These are phyloP conservation scores for Scomber scombrus DNA, from an alignment of 2,113 vertebrate species.

Conservation along the genomic window DNA sequence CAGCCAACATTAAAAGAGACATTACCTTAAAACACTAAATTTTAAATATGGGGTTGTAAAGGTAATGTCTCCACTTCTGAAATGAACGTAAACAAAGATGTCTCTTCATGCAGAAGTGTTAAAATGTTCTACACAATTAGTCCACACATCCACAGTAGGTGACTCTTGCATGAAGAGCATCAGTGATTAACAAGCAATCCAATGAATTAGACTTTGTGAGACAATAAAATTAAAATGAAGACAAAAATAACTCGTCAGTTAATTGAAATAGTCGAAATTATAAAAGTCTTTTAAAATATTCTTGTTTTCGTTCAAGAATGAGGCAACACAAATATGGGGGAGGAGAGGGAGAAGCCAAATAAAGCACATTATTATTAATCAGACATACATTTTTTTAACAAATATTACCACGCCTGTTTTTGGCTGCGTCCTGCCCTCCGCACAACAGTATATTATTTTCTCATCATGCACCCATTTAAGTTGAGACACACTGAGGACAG, in stretches of 20 bases:
- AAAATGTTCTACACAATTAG: constrained; percentile 43
- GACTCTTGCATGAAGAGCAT: constrained; percentile 61
- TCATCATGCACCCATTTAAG: constrained; percentile 61
- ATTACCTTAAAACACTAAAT: constrained; percentile 37
- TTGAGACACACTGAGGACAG: constrained; percentile 44
- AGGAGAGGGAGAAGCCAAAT: constrained; percentile 52
- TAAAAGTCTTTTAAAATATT: not conserved
- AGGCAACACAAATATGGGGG: constrained; percentile 22
- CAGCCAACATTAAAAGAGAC: constrained; percentile 46
- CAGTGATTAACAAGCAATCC: constrained; percentile 53
- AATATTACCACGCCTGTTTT: constrained; percentile 29
- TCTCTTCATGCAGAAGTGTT: constrained; percentile 67
- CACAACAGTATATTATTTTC: not conserved
- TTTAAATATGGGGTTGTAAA: constrained; percentile 38
- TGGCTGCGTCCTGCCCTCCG: constrained; percentile 37
- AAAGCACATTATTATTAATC: not conserved
- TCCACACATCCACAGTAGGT: constrained; percentile 36
- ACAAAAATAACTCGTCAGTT: constrained; percentile 17
- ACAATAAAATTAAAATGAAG: constrained; percentile 39
- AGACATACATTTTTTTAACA: constrained; percentile 5
- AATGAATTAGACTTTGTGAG: constrained; percentile 47
- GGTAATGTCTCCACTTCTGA: constrained; percentile 47
- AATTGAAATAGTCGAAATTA: not conserved
- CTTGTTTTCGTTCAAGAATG: constrained; percentile 2
- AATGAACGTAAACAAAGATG: constrained; percentile 49